Conservation (phyloP, 1,140 invertebrate species). For the Monomorium pharaonis region DNA sequence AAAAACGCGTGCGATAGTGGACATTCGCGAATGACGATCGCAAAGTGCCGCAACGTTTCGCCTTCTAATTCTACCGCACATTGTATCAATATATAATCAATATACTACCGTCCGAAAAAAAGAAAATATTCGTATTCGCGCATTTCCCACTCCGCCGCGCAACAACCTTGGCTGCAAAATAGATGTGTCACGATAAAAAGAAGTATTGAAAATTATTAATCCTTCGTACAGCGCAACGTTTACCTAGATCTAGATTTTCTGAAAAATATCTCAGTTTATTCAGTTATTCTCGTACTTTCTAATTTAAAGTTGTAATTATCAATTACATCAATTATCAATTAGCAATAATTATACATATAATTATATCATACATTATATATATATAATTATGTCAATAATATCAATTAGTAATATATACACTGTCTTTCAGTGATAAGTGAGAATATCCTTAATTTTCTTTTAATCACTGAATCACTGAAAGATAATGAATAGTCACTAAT, state of each 20-base stretch:
- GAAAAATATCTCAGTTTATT: background rate
- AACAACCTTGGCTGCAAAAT: background rate
- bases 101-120: background rate
- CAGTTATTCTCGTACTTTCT: background rate
- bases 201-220: background rate
- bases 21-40: constrained; percentile 17
- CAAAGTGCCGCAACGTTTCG: background rate
- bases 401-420: no score
- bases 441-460: no score
- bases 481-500: no score
- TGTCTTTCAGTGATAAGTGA: no score
- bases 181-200: background rate
- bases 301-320: no score
- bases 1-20: constrained; percentile 23
- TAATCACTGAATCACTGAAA: no score
- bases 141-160: background rate
- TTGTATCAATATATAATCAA: constrained; percentile 46
- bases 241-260: background rate
- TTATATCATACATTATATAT: no score
- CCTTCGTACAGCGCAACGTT: background rate
- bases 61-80: constrained; percentile 20
- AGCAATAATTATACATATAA: no score
- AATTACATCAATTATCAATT: no score
- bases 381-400: no score
- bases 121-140: background rate